These are phyloP conservation scores for Anthopleura xanthogrammica DNA, from an alignment of 92 coral and sea anemone species.

Conservation along the genomic window DNA sequence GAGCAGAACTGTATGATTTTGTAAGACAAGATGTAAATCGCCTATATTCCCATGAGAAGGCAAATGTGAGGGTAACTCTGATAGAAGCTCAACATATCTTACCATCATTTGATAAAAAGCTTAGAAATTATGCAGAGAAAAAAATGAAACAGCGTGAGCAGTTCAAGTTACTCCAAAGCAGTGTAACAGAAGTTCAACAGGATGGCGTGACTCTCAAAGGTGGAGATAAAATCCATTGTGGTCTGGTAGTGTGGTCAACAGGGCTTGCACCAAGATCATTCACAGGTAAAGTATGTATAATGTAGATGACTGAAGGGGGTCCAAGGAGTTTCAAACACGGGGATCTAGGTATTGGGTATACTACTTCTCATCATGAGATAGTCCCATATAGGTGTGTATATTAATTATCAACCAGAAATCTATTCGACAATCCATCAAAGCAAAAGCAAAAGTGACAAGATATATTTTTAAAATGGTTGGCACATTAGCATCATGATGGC, in stretches of 20 bases:
- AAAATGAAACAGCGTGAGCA: slow-evolving; percentile 88
- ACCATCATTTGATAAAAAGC: slow-evolving; percentile 94
- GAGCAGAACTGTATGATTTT: slow-evolving; percentile 96
- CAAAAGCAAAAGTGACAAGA: too few species aligned
- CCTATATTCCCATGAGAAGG: slow-evolving; percentile 79
- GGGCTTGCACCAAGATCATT: slow-evolving; percentile 94
- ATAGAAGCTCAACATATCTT: slow-evolving; percentile 91
- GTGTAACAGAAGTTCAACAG: slow-evolving; percentile 76
- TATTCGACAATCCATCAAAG: too few species aligned
- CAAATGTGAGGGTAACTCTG: slow-evolving; percentile 82
- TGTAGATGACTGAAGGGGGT: background rate
- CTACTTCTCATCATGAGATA: background rate
- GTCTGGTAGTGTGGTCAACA: slow-evolving; percentile 98
- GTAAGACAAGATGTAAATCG: slow-evolving; percentile 90
- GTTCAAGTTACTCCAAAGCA: slow-evolving; percentile 79
- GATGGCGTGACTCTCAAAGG: slow-evolving; percentile 75
- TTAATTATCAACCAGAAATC: too few species aligned
- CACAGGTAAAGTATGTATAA: slow-evolving; percentile 64
- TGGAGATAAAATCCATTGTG: slow-evolving; percentile 79
- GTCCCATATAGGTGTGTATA: too few species aligned
- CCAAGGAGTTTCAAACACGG: too few species aligned
- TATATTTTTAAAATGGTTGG: too few species aligned
- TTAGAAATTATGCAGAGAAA: slow-evolving; percentile 84
- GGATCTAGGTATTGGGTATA: background rate
- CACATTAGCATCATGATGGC: too few species aligned